Evolutionary conservation across 92 coral and sea anemone species (phyloP).

Genomic region (Epizoanthus ramosus): DNA sequence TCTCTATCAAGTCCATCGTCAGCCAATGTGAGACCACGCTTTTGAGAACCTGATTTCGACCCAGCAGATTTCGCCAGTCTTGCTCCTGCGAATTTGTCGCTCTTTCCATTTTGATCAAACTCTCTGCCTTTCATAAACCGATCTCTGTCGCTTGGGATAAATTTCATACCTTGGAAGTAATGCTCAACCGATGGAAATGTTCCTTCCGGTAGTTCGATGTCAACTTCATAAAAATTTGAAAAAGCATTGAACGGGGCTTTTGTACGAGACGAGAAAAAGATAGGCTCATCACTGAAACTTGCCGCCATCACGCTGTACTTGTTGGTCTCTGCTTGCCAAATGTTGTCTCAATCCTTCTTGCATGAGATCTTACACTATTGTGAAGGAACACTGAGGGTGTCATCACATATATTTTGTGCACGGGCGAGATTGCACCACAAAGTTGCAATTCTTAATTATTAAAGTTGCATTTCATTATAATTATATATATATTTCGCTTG

Average conservation of each 20-base stretch:
- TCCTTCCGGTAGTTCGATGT: constrained; percentile 83
- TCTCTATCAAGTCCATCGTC: constrained; percentile 69
- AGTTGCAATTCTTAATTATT: too few species aligned
- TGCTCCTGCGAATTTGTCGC: constrained; percentile 27
- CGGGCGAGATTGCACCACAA: too few species aligned
- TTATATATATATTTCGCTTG: too few species aligned
- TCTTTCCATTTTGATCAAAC: constrained; percentile 43
- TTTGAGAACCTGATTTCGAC: constrained; percentile 75
- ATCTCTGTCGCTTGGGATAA: constrained; percentile 67
- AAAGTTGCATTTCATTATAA: too few species aligned
- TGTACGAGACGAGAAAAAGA: constrained; percentile 38
- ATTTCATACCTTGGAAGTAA: constrained; percentile 88
- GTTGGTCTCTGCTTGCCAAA: too few species aligned
- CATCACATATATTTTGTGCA: too few species aligned
- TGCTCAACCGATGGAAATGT: constrained; percentile 85
- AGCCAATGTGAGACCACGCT: constrained; percentile 59
- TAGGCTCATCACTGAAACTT: too few species aligned
- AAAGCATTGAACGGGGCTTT: constrained; percentile 62
- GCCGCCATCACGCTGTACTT: too few species aligned
- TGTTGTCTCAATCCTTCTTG: too few species aligned
- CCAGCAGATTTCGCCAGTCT: constrained; percentile 84
- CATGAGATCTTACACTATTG: too few species aligned
- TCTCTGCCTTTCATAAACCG: constrained; percentile 72
- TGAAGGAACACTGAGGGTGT: too few species aligned
- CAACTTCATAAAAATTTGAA: constrained; percentile 84